A percentile compares a stretch with the other conserved stretches of the same genome.
Evolutionary conservation across 2,888 invertebrate species (phyloP).

Genomic region (Leucophora obtusa): DNA sequence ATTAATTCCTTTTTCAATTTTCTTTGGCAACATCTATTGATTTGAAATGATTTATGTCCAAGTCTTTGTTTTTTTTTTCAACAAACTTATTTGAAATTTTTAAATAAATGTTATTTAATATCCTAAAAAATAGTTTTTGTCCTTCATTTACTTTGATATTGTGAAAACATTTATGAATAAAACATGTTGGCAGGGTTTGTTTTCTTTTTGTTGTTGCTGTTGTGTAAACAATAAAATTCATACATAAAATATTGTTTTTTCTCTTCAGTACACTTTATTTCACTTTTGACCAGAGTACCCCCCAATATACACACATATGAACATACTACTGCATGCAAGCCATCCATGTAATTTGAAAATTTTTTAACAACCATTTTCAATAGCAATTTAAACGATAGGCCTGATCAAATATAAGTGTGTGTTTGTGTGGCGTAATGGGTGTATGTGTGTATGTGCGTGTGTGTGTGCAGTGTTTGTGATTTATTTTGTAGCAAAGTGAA

Average conservation of each 20-base stretch:
- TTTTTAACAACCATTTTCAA: slow-evolving; percentile 49
- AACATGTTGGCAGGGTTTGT: slow-evolving; percentile 36
- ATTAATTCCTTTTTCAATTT: not conserved
- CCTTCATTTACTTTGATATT: slow-evolving; percentile 53
- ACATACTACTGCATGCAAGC: not conserved
- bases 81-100: not conserved
- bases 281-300: not conserved
- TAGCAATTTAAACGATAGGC: slow-evolving; percentile 53
- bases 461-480: not conserved
- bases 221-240: slow-evolving; percentile 9
- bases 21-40: not conserved
- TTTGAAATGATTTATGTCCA: not conserved
- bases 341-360: slow-evolving; percentile 5
- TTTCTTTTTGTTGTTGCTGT: not conserved
- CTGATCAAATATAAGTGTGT: not conserved
- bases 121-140: not conserved
- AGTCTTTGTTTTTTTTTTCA: not conserved
- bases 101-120: too few relatives aligned
- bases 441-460: not conserved
- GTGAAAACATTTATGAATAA: slow-evolving; percentile 51
- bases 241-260: slow-evolving; percentile 6
- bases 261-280: not conserved
- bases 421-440: not conserved
- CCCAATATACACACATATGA: not conserved
- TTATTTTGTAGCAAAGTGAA: slow-evolving; percentile 2